Evolutionary conservation across 2,888 invertebrate species (phyloP), one percentile per base, ranked within the genome.

Genomic region (Polymixis lichenea): DNA sequence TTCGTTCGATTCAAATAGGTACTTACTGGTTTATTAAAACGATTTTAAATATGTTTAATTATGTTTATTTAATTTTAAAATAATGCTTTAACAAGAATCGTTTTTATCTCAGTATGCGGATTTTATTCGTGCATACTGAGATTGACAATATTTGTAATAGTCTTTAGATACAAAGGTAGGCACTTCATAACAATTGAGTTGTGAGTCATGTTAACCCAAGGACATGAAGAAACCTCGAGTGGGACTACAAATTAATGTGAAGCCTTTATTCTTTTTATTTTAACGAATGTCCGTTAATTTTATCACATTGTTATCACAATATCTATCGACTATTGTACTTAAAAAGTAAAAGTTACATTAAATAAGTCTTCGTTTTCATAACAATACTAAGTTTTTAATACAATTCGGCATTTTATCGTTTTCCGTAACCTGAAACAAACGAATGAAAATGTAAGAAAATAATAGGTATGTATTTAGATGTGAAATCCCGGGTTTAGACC

Each of bases 391-490:
- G 61, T 32, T 70, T 80, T 82, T 82, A 84, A 72, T 77, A 77
- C 62, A 77, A 72, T 77, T 77, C 85, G 82, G 68, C 73, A 46
- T 68, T 81, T 91, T 89, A 93, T 90, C 92, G 89, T 88, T 90
- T 91, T 80, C 94, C 95, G 81, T 94, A 94, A 90, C 94, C 95
- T 95, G 94, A 79, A 95, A 95, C 88, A 92, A 83, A 93, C 83
- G 75, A 72, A 87, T 79, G 46, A 78, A 4, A 71, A n/a, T 22
- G 8, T 77, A 60, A 80, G 55, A 61, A 38, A 58, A 51, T 9
- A n/a, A 56, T 5, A 46, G 11, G 43, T 46, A 46, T 6, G 4
- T 46, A n/a, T n/a, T n/a, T n/a, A 43, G 4, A 15, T 32, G n/a
- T 25, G 53, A 32, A 77, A 73, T 43, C 9, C 28, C 17, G 7